These are phyloP conservation scores for Micropoecilia bifurca DNA, from an alignment of 2,797 vertebrate species.

Conservation along the genomic window DNA sequence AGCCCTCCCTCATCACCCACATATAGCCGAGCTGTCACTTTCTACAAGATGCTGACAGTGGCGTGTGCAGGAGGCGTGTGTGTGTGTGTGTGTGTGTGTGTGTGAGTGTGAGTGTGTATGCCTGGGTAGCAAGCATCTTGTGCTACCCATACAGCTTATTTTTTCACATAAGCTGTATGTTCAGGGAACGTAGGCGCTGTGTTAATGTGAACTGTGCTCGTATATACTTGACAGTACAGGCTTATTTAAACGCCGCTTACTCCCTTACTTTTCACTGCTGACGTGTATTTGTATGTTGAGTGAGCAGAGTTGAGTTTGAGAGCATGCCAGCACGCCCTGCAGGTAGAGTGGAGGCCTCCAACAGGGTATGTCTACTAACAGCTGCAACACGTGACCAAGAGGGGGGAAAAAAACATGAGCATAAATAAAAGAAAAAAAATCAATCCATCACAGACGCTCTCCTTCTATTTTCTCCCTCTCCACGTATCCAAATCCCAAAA, in stretches of 20 bases:
- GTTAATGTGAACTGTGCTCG: slow-evolving; percentile 25
- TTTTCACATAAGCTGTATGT: slow-evolving; percentile 24
- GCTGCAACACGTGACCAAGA: slow-evolving; percentile 59
- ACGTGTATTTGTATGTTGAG: slow-evolving; percentile 12
- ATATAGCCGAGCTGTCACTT: slow-evolving; percentile 65
- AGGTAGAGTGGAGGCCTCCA: slow-evolving; percentile 55
- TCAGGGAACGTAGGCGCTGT: slow-evolving; percentile 10
- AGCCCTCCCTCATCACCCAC: slow-evolving; percentile 50
- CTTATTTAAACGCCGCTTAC: slow-evolving; percentile 30
- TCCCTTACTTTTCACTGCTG: slow-evolving; percentile 27
- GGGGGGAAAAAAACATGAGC: slow-evolving; percentile 32
- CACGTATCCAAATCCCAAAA: slow-evolving; percentile 66
- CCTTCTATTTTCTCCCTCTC: slow-evolving; percentile 48
- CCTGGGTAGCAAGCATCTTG: slow-evolving; percentile 17
- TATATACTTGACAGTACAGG: slow-evolving; percentile 13
- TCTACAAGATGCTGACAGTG: slow-evolving; percentile 63
- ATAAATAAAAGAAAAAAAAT: slow-evolving; percentile 34
- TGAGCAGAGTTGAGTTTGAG: slow-evolving; percentile 12
- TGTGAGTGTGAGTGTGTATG: slow-evolving; percentile 19
- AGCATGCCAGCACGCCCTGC: slow-evolving; percentile 45
- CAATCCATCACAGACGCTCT: slow-evolving; percentile 65
- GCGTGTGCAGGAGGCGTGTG: slow-evolving; percentile 19
- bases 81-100: slow-evolving; percentile 24
- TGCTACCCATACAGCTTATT: too few species aligned
- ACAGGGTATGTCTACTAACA: slow-evolving; percentile 62